phyloP scores from a whole-genome alignment of 2,888 invertebrate genomes.

The Macrostomum cliftonense region DNA sequence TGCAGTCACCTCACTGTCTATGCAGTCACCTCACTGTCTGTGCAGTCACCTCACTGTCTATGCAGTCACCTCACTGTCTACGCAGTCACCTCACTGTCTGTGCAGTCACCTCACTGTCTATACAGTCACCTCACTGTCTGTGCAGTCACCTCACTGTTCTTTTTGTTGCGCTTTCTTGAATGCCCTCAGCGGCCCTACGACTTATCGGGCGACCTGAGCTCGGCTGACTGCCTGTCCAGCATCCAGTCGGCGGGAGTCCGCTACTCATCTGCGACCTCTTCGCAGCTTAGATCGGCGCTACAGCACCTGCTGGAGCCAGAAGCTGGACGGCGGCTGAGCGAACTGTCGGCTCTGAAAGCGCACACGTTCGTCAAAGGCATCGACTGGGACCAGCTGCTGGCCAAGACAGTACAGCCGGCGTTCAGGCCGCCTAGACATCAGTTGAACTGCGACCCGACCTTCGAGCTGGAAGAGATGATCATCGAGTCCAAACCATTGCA shows the following conservation, averaged over 20 bases:
- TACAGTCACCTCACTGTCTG: too few species aligned
- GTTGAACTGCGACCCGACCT: slow-evolving; percentile 66
- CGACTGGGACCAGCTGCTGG: slow-evolving; percentile 47
- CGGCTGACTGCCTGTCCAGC: background rate
- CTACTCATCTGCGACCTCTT: background rate
- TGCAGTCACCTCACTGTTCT: too few species aligned
- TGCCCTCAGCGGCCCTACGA: slow-evolving; percentile 51
- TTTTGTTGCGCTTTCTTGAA: too few species aligned
- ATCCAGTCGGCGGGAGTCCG: slow-evolving; percentile 13
- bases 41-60: too few species aligned
- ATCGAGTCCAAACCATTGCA: slow-evolving; percentile 61
- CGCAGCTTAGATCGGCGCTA: background rate
- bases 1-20: too few species aligned
- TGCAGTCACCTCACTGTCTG: too few species aligned
- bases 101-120: too few species aligned
- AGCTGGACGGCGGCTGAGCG: background rate
- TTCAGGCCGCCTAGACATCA: slow-evolving; percentile 60
- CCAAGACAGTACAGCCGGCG: slow-evolving; percentile 47
- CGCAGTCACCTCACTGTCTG: too few species aligned
- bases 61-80: too few species aligned
- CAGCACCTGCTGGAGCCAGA: slow-evolving; percentile 15
- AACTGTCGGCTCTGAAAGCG: background rate
- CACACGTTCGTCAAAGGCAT: slow-evolving; percentile 17
- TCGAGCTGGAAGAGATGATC: slow-evolving; percentile 70
- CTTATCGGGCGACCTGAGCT: slow-evolving; percentile 45